phyloP scores from a whole-genome alignment of 2,797 vertebrate species.

The Gouania willdenowi region DNA sequence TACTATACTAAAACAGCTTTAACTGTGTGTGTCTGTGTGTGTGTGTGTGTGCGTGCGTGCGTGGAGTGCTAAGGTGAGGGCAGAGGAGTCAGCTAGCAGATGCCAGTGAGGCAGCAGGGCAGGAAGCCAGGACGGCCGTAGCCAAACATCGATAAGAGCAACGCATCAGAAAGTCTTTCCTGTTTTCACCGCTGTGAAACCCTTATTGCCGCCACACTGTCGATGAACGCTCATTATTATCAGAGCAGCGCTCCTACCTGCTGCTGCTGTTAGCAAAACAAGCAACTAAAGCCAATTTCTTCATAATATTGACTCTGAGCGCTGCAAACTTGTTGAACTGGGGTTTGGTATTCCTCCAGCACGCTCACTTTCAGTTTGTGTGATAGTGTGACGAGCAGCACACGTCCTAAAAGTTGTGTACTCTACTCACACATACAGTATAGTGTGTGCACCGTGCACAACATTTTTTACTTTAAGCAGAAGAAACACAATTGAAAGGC shows the following conservation, averaged over 20 bases:
- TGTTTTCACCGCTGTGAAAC: slow-evolving; percentile 70
- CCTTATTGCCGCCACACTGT: slow-evolving; percentile 24
- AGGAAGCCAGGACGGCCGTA: slow-evolving; percentile 73
- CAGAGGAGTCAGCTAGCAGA: slow-evolving; percentile 75
- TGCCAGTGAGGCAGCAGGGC: slow-evolving; percentile 49
- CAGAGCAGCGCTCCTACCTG: too few species aligned
- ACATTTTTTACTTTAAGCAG: too few species aligned
- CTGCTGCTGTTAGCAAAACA: slow-evolving; percentile 10
- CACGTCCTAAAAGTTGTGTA: neutral
- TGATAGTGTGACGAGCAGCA: neutral
- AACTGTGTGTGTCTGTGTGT: slow-evolving; percentile 7
- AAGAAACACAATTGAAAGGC: slow-evolving; percentile 33
- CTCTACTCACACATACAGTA: neutral
- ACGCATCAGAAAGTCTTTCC: slow-evolving; percentile 71
- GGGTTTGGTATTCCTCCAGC: slow-evolving; percentile 1
- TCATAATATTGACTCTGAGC: slow-evolving; percentile 9
- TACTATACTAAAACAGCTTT: slow-evolving; percentile 4
- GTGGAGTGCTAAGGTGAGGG: slow-evolving; percentile 60
- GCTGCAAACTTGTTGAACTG: neutral
- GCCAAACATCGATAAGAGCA: slow-evolving; percentile 74
- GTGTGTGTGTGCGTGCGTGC: slow-evolving; percentile 5
- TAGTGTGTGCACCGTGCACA: neutral
- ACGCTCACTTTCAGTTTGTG: neutral
- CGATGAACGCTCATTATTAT: slow-evolving; percentile 7
- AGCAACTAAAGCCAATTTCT: neutral